phyloP scores from a whole-genome alignment of 2,797 vertebrate genomes.

The Lophotriccus pileatus region DNA sequence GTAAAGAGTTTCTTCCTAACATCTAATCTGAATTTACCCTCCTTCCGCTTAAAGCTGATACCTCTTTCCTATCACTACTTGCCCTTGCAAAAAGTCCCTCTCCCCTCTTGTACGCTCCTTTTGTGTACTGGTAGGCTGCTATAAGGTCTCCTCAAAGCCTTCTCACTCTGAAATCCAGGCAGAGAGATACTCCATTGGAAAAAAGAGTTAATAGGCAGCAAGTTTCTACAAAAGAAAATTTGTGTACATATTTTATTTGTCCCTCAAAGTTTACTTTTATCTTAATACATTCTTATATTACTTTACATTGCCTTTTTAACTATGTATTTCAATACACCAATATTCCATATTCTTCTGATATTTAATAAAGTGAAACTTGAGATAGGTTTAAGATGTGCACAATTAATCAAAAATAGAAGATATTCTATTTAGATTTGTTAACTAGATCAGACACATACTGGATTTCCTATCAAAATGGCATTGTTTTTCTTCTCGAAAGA shows the following conservation, averaged over 20 bases:
- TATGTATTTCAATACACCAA: not conserved
- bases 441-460: not conserved
- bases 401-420: not conserved
- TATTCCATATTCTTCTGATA: not conserved
- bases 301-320: not conserved
- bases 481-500: not conserved
- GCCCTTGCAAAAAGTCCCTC: not conserved
- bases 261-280: not conserved
- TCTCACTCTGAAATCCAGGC: not conserved
- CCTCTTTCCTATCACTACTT: not conserved
- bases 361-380: not conserved
- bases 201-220: not conserved
- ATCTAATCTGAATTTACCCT: not conserved
- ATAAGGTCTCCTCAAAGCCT: not conserved
- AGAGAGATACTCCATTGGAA: not conserved
- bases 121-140: not conserved
- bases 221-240: not conserved
- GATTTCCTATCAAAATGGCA: not conserved
- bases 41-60: not conserved
- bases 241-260: not conserved
- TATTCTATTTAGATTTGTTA: not conserved
- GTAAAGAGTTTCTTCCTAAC: not conserved
- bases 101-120: not conserved
- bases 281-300: not conserved
- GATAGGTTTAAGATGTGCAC: not conserved